Conservation (phyloP, 2,888 invertebrate genomes). For the Drosophila koepferae region DNA sequence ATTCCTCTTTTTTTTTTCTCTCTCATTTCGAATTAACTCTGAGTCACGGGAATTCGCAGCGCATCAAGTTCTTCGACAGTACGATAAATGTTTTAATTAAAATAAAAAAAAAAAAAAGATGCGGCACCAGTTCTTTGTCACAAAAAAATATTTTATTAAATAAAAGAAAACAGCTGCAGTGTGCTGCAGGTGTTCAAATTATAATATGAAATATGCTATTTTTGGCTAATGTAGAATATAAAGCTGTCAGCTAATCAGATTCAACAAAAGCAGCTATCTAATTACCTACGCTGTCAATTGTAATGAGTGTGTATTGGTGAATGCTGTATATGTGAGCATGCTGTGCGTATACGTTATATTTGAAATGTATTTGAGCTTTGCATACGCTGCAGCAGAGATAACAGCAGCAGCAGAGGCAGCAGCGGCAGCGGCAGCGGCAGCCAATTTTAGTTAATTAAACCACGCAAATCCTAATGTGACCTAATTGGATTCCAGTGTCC, state of each 20-base stretch:
- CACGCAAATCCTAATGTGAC: conserved; percentile 73
- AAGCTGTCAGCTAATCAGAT: conserved; percentile 4
- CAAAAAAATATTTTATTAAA: not conserved
- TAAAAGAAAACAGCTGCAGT: not conserved
- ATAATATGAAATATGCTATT: not conserved
- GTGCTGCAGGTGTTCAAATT: not conserved
- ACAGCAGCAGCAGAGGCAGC: conserved; percentile 17
- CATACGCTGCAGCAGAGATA: conserved; percentile 18
- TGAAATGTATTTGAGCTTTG: conserved; percentile 24
- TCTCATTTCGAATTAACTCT: not conserved
- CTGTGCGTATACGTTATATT: conserved; percentile 2
- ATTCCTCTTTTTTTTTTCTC: not conserved
- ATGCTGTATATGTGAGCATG: not conserved
- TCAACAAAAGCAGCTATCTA: not conserved
- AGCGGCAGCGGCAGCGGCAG: conserved; percentile 11
- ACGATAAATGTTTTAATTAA: conserved; percentile 10
- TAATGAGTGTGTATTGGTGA: not conserved
- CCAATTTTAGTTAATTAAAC: conserved; percentile 76
- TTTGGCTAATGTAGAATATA: not conserved
- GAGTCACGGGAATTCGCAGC: not conserved
- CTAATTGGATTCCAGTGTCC: conserved; percentile 61
- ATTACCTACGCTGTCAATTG: conserved; percentile 3
- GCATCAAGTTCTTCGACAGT: not conserved
- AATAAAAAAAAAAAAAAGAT: not conserved
- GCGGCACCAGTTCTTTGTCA: not conserved